Evolutionary conservation across 1,140 invertebrate genomes (phyloP).

Genomic region (Bombus picipes): DNA sequence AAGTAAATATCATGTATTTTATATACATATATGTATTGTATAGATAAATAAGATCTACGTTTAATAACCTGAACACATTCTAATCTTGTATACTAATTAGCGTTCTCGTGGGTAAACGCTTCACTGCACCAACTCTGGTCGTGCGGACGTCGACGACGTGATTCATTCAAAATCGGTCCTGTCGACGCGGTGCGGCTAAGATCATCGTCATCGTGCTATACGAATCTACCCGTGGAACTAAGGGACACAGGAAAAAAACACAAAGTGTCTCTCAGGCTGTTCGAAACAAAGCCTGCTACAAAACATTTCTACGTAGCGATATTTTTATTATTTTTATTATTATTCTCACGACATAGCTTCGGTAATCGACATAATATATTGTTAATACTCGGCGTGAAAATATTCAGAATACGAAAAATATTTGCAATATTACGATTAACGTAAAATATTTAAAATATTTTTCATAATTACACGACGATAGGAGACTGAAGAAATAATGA

Average conservation of each 20-base stretch:
- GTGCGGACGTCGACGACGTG: constrained; percentile 1
- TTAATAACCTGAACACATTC: constrained; percentile 56
- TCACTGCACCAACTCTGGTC: constrained; percentile 23
- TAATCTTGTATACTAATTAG: constrained; percentile 63
- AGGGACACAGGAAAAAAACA: constrained; percentile 1
- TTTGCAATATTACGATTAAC: no score
- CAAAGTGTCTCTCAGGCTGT: background rate
- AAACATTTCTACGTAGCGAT: background rate
- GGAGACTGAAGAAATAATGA: background rate
- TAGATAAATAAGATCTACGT: background rate
- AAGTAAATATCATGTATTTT: constrained; percentile 42
- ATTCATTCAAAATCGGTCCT: constrained; percentile 40
- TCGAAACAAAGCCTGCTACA: background rate
- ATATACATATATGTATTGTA: constrained; percentile 3
- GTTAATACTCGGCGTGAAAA: background rate
- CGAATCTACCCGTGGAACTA: constrained; percentile 42
- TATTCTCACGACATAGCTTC: background rate
- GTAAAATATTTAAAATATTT: background rate
- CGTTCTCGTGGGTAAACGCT: constrained; percentile 43
- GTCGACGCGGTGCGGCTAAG: constrained; percentile 35
- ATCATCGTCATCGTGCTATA: constrained; percentile 31
- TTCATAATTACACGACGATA: background rate
- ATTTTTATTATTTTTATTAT: background rate
- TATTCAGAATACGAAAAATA: no score
- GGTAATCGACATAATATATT: background rate